Percentiles rank a stretch among this genome's conserved stretches.
Evolutionary conservation across 2,888 invertebrate species (phyloP).

Genomic region (Limnephilus auricula): DNA sequence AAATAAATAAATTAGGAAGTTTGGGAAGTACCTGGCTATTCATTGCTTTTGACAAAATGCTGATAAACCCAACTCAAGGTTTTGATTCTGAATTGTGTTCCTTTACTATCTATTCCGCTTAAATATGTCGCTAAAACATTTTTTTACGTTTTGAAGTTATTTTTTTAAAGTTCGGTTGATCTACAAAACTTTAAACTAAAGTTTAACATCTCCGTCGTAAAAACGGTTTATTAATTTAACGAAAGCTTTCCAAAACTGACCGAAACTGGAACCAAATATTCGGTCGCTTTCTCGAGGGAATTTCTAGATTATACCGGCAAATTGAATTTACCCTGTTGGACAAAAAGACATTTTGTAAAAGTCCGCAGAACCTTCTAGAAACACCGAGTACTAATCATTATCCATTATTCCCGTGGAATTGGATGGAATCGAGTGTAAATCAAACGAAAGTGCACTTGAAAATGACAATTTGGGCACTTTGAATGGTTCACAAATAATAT

Average conservation of each 20-base stretch:
- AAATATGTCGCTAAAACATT: too few relatives aligned
- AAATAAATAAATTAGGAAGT: too few relatives aligned
- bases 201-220: background rate
- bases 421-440: background rate
- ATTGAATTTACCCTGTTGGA: constrained; percentile 11
- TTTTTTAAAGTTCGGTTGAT: background rate
- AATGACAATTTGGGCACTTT: background rate
- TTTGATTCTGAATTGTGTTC: too few relatives aligned
- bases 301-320: constrained; percentile 9
- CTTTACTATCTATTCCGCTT: too few relatives aligned
- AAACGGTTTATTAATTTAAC: background rate
- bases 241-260: background rate
- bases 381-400: background rate
- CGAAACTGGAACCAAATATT: background rate
- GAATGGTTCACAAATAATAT: background rate
- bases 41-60: too few relatives aligned
- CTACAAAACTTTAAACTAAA: background rate
- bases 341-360: constrained; percentile 10
- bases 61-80: too few relatives aligned
- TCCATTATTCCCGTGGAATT: background rate
- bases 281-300: background rate
- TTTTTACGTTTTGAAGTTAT: too few relatives aligned
- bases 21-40: too few relatives aligned
- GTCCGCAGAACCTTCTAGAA: constrained; percentile 3
- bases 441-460: background rate